Conservation (phyloP, 2,113 vertebrate species). For the Stegastes partitus region DNA sequence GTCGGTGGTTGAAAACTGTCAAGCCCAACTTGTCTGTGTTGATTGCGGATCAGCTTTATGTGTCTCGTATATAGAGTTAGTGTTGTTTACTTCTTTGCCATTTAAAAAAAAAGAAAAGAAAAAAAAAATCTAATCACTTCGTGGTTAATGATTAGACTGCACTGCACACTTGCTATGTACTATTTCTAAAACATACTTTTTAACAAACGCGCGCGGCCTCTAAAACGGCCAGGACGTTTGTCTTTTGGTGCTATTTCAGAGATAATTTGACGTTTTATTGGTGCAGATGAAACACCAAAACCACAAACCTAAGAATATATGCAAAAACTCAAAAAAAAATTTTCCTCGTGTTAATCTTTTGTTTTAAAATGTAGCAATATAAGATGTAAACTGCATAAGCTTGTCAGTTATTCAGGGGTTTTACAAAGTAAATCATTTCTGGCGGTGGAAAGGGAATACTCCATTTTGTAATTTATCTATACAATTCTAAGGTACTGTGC, state of each 20-base stretch:
- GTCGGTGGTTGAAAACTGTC: slow-evolving; percentile 32
- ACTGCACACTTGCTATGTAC: slow-evolving; percentile 78
- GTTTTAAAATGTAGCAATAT: slow-evolving; percentile 82
- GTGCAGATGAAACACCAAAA: slow-evolving; percentile 68
- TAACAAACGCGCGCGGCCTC: slow-evolving; percentile 66
- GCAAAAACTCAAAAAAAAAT: slow-evolving; percentile 74
- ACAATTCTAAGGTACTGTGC: slow-evolving; percentile 85
- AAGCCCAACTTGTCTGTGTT: slow-evolving; percentile 50
- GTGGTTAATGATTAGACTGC: slow-evolving; percentile 79
- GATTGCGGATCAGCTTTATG: slow-evolving; percentile 70
- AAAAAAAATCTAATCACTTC: slow-evolving; percentile 64
- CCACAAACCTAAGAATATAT: slow-evolving; percentile 78
- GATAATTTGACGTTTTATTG: slow-evolving; percentile 75
- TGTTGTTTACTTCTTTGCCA: slow-evolving; percentile 75
- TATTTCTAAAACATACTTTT: slow-evolving; percentile 72
- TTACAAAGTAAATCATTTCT: slow-evolving; percentile 76
- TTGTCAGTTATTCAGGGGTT: slow-evolving; percentile 78
- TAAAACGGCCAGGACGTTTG: slow-evolving; percentile 66
- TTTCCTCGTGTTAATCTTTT: slow-evolving; percentile 66
- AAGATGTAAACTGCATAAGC: slow-evolving; percentile 72
- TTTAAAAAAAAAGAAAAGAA: slow-evolving; percentile 66
- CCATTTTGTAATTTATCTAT: slow-evolving; percentile 82
- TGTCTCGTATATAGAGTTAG: slow-evolving; percentile 71
- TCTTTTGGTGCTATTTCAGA: slow-evolving; percentile 83
- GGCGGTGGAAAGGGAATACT: slow-evolving; percentile 82